Conservation (phyloP, 2,888 invertebrate species). For the Lasioglossum calceatum region DNA sequence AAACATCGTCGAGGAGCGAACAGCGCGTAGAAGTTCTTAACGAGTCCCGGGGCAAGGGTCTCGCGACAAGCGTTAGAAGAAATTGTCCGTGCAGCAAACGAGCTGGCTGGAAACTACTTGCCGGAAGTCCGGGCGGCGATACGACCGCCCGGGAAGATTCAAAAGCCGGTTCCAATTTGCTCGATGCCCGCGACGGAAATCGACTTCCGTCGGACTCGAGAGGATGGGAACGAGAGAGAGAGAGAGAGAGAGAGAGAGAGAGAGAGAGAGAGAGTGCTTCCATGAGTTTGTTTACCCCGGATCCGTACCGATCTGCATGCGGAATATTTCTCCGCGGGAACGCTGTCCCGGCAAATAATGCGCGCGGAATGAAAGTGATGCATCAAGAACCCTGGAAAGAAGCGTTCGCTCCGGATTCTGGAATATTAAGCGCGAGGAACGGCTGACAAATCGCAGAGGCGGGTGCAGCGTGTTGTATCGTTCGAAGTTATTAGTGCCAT, state of each 20-base stretch:
- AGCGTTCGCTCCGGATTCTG: conserved; percentile 5
- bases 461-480: not conserved
- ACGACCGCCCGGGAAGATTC: not conserved
- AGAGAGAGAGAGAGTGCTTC: not conserved
- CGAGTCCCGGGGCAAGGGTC: not conserved
- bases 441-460: not conserved
- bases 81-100: not conserved
- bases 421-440: conserved; percentile 3
- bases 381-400: not conserved
- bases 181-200: conserved; percentile 5
- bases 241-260: not conserved
- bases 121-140: not conserved
- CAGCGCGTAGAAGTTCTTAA: not conserved
- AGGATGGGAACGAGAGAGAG: not conserved
- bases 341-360: conserved; percentile 5
- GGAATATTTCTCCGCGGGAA: not conserved
- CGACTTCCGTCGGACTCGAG: not conserved
- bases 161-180: conserved; percentile 16
- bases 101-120: not conserved
- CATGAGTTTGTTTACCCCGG: conserved; percentile 2
- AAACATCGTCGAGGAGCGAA: not conserved
- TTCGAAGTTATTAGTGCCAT: not conserved
- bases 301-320: not conserved
- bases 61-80: not conserved
- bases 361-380: not conserved